Base-by-base conservation (phyloP, 2,113 vertebrate genomes). In the Nyctereutes procyonoides region DNA sequence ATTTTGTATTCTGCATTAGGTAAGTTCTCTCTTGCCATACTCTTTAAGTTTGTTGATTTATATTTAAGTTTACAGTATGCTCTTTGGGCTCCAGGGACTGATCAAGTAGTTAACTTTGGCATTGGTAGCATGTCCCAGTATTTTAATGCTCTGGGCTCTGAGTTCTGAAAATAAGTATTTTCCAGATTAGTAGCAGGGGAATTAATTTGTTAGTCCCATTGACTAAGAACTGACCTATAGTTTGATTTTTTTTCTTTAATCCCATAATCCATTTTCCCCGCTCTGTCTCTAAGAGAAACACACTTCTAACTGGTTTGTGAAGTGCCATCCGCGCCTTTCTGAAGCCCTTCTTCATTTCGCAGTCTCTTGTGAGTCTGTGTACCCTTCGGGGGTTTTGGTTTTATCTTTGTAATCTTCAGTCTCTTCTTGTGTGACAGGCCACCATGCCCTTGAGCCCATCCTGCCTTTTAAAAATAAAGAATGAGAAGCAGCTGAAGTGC, bases 401-500 rank as follows among this genome's bases (percentile, higher is more conserved):
- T 98, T 97, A 83, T 95, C 62, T 92, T 96, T 94, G 74, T 35
- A 97, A 93, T 88, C 65, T 95, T 84, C 22, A 80, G 82, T 93
- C 79, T 94, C 35, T 94, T 51, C 83, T 98, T 97, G 58, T 81
- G 83, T 92, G 95, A 87, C 97, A 90, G 88, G 65, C 97, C 92
- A 90, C 92, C 93, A 91, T 98, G 98, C 98, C 99, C 98, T 99
- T 99, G 98, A 99, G 96, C 98, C 98, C 97, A 98, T 97, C 79
- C 96, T 99, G 97, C 96, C 95, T 87, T 98, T 98, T 98, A 97
- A 84, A 98, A 98, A 93, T 0, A 1, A 98, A 99, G 98, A 98
- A 98, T 98, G 98, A 99, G 98, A 99, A 98, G 98, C 98, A 99
- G 99, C 98, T 99, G 98, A 98, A 98, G 98, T 98, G 97, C 97